Evolutionary conservation across 2,113 vertebrate species (phyloP), one percentile per base, ranked within the genome.

Genomic region (Tamias sibiricus): DNA sequence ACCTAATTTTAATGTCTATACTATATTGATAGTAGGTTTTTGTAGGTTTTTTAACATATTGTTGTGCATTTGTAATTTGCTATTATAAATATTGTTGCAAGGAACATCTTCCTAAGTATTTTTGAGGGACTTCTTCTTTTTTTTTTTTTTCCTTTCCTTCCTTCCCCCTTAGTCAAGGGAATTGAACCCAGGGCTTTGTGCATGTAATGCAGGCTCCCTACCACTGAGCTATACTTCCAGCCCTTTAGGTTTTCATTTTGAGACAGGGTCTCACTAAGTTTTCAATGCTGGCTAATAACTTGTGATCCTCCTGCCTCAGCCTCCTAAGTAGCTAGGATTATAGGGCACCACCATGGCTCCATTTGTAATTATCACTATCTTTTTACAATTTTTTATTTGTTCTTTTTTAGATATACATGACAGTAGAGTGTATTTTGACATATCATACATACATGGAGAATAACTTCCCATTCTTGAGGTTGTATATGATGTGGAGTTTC

Each of bases 1-100:
- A 62, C 14, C 64, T 80, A 42, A 69, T 88, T 90, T 91, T 59
- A 82, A 83, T 82, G 42, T 24, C 9, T 22, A n/a, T 93, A 42
- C 13, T 76, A 10, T 75, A 57, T 40, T 8, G 35, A 79, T 32
- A 47, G 17, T 52, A 57, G 40, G n/a, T 54, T 57, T 82, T 90
- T 40, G 17, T 44, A 54, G 37, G 30, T 47, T 57, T 83, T 91
- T 82, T 7, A 52, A 68, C n/a, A 89, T 42, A 84, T n/a, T 68
- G 20, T 69, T 66, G 32, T 69, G 22, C 24, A 42, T 72, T 64
- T 69, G 44, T 91, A 84, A 75, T n/a, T 75, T 84, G 72, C 40
- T 84, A 8, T 88, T 84, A 42, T 79, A 77, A 87, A 75, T 79
- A 68, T 59, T 90, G 76, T 81, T 75, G 24, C 57, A 91, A 72